Evolutionary conservation across 1,140 invertebrate species (phyloP), one percentile per base, ranked within the genome.

Genomic region (Procambarus virginalis): DNA sequence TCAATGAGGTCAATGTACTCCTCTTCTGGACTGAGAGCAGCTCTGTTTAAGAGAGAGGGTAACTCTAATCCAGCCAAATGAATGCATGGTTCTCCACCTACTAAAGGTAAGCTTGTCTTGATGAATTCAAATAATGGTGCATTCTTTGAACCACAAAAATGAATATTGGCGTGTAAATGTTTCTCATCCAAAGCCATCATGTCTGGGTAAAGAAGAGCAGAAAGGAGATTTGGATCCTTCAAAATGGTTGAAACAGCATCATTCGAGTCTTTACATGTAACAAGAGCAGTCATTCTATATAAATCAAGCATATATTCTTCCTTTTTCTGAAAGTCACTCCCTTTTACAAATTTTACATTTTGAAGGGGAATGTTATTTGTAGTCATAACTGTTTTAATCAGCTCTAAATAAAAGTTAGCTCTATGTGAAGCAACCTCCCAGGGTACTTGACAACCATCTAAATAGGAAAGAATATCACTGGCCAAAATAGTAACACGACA

Each of bases 231-330:
- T 95, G 98, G 97, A 83, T 98, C 97, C 94, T 99, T 99, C 0
- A 99, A 98, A 73, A 99, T 99, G 95, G 99, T 99, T 73, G 99
- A 98, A 51, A 99, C 99, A 89, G 99, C 99, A 94, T 99, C 99
- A 93, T 97, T 98, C 0, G 99, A 99, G 95, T 99, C 99, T 94
- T 99, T 98, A 92, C 99, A 98, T 75, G 98, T 99, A 20, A 99
- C 97, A 73, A 99, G 93, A 49, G 98, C 98, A 91, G 96, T 96
- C 91, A 99, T 94, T 93, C 96, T 96, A 94, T 99, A 99, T 0
- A 99, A 96, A 95, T 99, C 99, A 88, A 99, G 94, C 34, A 98
- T 99, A 94, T 99, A 99, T 94, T 99, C 97, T 94, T 96, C 98
- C 68, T 96, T 97, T 3, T 99, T 95, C 94, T 99, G 98, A 94